Conservation (phyloP, 2,113 vertebrate species). For the Herpailurus yagouaroundi region DNA sequence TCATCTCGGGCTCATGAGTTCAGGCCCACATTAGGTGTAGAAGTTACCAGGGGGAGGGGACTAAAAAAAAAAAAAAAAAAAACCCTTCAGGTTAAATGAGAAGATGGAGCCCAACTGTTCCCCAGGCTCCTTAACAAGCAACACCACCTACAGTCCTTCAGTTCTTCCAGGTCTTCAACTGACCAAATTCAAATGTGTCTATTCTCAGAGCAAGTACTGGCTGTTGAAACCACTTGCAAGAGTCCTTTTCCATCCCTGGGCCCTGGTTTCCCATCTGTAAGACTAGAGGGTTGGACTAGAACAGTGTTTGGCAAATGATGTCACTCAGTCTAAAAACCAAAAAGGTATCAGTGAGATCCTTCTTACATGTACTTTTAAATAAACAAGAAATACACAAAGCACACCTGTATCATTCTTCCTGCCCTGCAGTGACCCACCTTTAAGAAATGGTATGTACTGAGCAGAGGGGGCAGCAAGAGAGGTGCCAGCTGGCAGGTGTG, state of each 20-base stretch:
- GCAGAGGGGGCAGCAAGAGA: neutral
- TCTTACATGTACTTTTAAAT: neutral
- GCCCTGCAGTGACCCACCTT: neutral
- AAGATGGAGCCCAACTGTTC: neutral
- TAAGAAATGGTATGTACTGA: neutral
- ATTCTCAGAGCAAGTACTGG: neutral
- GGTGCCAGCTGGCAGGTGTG: rapidly evolving
- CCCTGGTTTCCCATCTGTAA: neutral
- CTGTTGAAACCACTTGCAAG: neutral
- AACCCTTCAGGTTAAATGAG: neutral
- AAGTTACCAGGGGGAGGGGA: neutral
- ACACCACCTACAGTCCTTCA: too few relatives aligned
- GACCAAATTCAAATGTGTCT: neutral
- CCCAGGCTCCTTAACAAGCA: neutral
- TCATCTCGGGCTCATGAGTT: neutral
- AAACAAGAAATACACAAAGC: neutral
- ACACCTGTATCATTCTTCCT: neutral
- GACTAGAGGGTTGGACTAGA: neutral
- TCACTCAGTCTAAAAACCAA: neutral
- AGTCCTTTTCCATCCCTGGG: neutral
- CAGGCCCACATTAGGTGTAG: neutral
- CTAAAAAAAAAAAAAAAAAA: neutral
- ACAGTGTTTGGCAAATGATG: neutral
- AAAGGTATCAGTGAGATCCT: neutral
- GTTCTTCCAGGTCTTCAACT: neutral